Evolutionary conservation across 2,113 vertebrate genomes (phyloP), one percentile per base, ranked within the genome.

Genomic region (Xiphophorus couchianus): DNA sequence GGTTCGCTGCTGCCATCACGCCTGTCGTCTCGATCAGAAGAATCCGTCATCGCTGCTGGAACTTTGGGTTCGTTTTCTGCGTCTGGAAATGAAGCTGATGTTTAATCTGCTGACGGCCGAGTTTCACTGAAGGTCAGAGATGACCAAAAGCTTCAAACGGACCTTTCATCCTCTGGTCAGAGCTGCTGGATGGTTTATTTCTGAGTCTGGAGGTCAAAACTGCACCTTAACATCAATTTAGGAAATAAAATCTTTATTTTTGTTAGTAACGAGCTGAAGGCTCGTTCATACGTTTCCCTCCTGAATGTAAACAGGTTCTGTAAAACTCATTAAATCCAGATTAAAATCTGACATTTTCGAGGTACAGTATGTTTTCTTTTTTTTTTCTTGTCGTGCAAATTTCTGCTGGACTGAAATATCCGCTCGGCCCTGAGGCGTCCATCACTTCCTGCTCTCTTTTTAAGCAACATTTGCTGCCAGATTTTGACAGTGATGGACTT

Each of bases 391-490:
- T 67, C 74, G 70, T 88, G 83, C 74, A 35, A 76, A 15, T 76
- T 79, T 70, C 76, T 77, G 29, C 62, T 6, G 63, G 39, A 84
- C 78, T 67, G 78, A 88, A 88, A 88, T 88, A 86, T 70, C 80
- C 8, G 15, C 2, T 31, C n/a, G 2, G 42, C 28, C 86, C 70
- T 0, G 29, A 60, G 84, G 84, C 60, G 0, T 70, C 64, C 64
- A 28, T 70, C 84, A 80, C 39, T 61, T 69, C 68, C 62, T 65
- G 11, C 33, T 77, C 58, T 33, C 78, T 19, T 17, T 62, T 44
- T 12, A 27, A 58, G 74, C 67, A 78, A 30, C 80, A 54, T 78
- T 76, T 44, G 5, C 69, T 27, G 80, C 2, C 61, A 51, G 3
- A 5, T 1, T 58, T 25, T 76, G 77, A 74, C 79, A 66, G 44